Percentiles rank a stretch among this genome's conserved stretches.
phyloP scores from a whole-genome alignment of 2,113 vertebrate genomes.

The Vimba vimba region DNA sequence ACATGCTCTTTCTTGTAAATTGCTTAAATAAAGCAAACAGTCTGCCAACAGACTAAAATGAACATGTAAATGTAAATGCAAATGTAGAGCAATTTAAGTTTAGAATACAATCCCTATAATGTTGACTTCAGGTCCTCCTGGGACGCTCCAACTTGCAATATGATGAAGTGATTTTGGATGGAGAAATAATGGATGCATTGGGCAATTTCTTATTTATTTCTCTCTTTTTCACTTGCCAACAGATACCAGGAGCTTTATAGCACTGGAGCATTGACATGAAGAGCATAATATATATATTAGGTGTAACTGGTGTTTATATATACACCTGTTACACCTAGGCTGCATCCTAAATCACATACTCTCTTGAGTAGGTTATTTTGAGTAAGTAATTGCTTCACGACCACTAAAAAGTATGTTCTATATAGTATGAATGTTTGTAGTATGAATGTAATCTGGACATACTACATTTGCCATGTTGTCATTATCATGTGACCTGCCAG shows the following conservation, averaged over 20 bases:
- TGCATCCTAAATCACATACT: too few relatives aligned
- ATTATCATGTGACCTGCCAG: too few relatives aligned
- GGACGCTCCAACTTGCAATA: not conserved
- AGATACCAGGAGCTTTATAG: not conserved
- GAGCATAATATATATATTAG: not conserved
- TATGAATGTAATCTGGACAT: too few relatives aligned
- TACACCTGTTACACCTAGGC: not conserved
- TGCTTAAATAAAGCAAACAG: not conserved
- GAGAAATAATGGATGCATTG: not conserved
- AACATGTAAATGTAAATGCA: conserved; percentile 13
- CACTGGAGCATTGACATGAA: not conserved
- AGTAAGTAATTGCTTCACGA: too few relatives aligned
- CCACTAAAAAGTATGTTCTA: too few relatives aligned
- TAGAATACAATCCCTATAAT: not conserved
- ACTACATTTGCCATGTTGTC: too few relatives aligned
- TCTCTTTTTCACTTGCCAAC: not conserved
- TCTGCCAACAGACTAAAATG: conserved; percentile 11
- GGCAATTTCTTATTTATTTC: not conserved
- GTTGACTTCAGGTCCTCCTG: conserved; percentile 9
- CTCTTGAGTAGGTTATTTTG: too few relatives aligned
- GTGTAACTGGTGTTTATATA: not conserved
- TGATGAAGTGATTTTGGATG: not conserved
- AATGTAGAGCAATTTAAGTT: conserved; percentile 1
- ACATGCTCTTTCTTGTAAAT: not conserved
- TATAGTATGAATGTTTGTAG: too few relatives aligned